Conservation (phyloP, 2,113 vertebrate species). For the Labrus mixtus region DNA sequence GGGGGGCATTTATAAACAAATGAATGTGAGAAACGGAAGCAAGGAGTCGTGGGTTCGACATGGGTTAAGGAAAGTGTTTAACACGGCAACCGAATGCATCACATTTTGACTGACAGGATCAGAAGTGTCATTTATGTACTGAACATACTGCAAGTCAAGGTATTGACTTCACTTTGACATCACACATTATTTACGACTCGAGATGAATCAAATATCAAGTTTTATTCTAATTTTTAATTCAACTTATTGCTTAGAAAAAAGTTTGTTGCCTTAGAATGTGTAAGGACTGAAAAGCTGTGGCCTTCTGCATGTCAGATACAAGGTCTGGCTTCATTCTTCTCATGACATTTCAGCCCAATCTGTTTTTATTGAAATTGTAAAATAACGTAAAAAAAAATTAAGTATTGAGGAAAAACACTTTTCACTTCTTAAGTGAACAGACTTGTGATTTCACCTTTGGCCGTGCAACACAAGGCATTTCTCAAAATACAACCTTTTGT, state of each 20-base stretch:
- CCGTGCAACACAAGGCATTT: constrained; percentile 28
- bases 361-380: constrained; percentile 10
- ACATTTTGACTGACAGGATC: not conserved
- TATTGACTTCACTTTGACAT: constrained; percentile 19
- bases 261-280: constrained; percentile 19
- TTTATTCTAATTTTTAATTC: constrained; percentile 7
- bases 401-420: constrained; percentile 36
- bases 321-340: constrained; percentile 34
- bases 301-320: constrained; percentile 29
- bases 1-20: constrained; percentile 9
- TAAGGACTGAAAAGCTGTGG: constrained; percentile 23
- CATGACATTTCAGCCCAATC: constrained; percentile 43
- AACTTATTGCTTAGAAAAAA: constrained; percentile 8
- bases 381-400: no score
- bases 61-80: constrained; percentile 24
- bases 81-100: not conserved
- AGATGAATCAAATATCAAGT: constrained; percentile 22
- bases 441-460: constrained; percentile 61
- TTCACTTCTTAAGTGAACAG: constrained; percentile 56
- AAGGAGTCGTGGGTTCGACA: not conserved
- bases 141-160: not conserved
- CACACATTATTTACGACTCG: constrained; percentile 14
- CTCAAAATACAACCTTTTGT: constrained; percentile 53
- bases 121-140: not conserved
- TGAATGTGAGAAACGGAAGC: constrained; percentile 22